phyloP scores from a whole-genome alignment of 2,888 invertebrate genomes.

The Platycheirus rosarum region DNA sequence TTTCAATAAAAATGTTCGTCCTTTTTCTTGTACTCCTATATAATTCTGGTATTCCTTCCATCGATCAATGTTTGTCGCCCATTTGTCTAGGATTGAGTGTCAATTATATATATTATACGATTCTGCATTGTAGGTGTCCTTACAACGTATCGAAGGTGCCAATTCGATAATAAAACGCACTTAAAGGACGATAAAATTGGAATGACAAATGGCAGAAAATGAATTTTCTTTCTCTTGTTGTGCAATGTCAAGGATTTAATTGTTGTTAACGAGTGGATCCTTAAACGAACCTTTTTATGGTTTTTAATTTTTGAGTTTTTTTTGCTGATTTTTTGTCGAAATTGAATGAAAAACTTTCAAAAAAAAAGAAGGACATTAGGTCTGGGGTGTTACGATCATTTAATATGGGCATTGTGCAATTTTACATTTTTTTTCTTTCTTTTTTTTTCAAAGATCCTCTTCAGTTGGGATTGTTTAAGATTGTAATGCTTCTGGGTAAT shows the following conservation, averaged over 20 bases:
- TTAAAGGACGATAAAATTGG: slow-evolving; percentile 69
- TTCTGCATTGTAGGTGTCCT: slow-evolving; percentile 56
- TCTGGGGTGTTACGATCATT: slow-evolving; percentile 64
- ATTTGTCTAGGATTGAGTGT: slow-evolving; percentile 72
- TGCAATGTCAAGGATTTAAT: slow-evolving; percentile 66
- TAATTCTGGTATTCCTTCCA: slow-evolving; percentile 14
- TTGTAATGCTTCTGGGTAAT: slow-evolving; percentile 68
- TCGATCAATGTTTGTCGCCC: slow-evolving; percentile 70
- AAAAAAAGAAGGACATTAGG: slow-evolving; percentile 49
- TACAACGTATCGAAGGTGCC: slow-evolving; percentile 54
- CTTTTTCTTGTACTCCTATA: slow-evolving; percentile 12
- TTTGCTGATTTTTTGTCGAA: background rate
- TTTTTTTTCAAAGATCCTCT: slow-evolving; percentile 25
- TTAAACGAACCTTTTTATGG: slow-evolving; percentile 72
- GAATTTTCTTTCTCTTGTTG: slow-evolving; percentile 27
- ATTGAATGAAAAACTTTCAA: background rate
- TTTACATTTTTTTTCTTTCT: slow-evolving; percentile 17
- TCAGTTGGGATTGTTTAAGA: no score
- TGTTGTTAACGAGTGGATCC: slow-evolving; percentile 66
- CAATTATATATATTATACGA: slow-evolving; percentile 70
- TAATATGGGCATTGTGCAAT: slow-evolving; percentile 68
- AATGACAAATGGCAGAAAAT: slow-evolving; percentile 67
- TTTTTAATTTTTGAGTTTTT: slow-evolving; percentile 42
- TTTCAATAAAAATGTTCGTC: slow-evolving; percentile 50
- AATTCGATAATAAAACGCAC: slow-evolving; percentile 71